These are phyloP conservation scores for Mystacornis crossleyi DNA, from an alignment of 2,113 vertebrate genomes.

Conservation along the genomic window DNA sequence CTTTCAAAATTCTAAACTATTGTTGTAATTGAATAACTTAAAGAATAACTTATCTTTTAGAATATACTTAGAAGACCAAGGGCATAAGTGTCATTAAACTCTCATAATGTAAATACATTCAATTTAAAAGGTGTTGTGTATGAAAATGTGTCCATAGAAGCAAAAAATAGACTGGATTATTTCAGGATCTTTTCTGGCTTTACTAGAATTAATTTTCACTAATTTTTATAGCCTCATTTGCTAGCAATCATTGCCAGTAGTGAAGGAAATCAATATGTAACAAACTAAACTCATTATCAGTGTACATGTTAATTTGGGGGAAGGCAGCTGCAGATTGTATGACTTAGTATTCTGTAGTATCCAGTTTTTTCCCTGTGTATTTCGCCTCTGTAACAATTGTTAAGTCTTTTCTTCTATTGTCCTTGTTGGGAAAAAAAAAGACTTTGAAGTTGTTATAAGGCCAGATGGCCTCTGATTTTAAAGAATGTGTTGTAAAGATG, in stretches of 20 bases:
- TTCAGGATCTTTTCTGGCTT: background rate
- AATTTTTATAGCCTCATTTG: background rate
- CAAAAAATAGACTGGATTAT: background rate
- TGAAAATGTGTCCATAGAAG: background rate
- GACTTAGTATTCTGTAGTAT: background rate
- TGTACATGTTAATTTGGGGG: background rate
- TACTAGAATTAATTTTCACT: background rate
- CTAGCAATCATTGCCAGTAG: background rate
- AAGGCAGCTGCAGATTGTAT: slow-evolving; percentile 12
- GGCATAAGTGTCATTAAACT: background rate
- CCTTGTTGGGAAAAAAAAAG: background rate
- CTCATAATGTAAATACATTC: background rate
- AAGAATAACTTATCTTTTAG: background rate
- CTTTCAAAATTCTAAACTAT: background rate
- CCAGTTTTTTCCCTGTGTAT: background rate
- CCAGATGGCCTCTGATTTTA: background rate
- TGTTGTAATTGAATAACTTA: background rate
- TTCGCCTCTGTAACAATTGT: background rate
- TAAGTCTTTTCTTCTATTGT: background rate
- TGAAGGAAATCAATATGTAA: background rate
- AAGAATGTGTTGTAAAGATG: background rate
- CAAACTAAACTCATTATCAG: background rate
- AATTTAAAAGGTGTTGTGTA: background rate
- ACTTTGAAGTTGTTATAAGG: background rate
- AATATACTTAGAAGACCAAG: background rate